Percentiles rank a stretch among this genome's conserved stretches.
These are phyloP conservation scores for Myanophis thanlyinensis DNA, from an alignment of 2,113 vertebrate species.

Conservation along the genomic window DNA sequence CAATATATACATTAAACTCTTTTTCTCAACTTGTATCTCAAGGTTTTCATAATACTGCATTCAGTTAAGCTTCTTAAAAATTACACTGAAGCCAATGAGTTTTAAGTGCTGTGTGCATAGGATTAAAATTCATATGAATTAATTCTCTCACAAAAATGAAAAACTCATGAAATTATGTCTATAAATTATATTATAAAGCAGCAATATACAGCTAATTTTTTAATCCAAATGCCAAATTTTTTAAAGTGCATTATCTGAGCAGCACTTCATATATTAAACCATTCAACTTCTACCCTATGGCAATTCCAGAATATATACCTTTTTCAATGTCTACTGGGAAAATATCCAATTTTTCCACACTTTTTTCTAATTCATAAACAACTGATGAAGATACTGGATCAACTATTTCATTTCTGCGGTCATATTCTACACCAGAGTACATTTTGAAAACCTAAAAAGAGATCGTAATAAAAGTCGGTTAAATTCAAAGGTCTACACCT, in stretches of 20 bases:
- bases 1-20: neutral
- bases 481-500: neutral
- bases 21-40: neutral
- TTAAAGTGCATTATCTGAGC: neutral
- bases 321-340: slow-evolving; percentile 97
- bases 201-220: neutral
- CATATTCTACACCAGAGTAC: slow-evolving; percentile 97
- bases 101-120: neutral
- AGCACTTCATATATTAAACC: neutral
- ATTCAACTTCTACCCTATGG: neutral
- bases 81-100: neutral
- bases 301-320: slow-evolving; percentile 69
- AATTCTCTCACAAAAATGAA: neutral
- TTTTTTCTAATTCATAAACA: slow-evolving; percentile 96
- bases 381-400: slow-evolving; percentile 97
- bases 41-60: neutral
- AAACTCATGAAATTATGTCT: neutral
- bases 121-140: neutral
- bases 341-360: slow-evolving; percentile 96
- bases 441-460: slow-evolving; percentile 91
- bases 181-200: slow-evolving; percentile 11
- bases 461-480: slow-evolving; percentile 19
- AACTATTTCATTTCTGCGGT: slow-evolving; percentile 94
- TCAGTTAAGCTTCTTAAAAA: neutral
- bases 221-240: neutral